Percentiles rank a stretch among this genome's conserved stretches.
phyloP scores from a whole-genome alignment of 1,140 invertebrate species.

The Triops longicaudatus region DNA sequence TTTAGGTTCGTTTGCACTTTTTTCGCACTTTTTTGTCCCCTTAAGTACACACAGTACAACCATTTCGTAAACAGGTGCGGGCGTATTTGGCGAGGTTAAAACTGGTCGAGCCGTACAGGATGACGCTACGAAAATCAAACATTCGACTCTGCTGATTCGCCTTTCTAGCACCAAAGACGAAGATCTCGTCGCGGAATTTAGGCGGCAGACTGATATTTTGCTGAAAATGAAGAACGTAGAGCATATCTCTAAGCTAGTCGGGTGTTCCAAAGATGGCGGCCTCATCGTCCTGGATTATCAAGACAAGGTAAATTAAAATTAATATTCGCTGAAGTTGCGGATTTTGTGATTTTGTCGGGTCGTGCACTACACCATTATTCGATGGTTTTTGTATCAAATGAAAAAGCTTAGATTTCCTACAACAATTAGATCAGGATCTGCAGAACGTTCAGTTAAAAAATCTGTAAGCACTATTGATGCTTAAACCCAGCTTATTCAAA shows the following conservation, averaged over 20 bases:
- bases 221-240: conserved; percentile 63
- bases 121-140: conserved; percentile 18
- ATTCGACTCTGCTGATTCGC: conserved; percentile 20
- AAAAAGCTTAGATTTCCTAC: no score
- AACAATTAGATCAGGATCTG: no score
- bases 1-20: not conserved
- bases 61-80: not conserved
- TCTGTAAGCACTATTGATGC: no score
- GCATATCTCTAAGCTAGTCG: conserved; percentile 66
- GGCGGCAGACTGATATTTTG: conserved; percentile 76
- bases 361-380: no score
- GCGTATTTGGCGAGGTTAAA: not conserved
- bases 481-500: no score
- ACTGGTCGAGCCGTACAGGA: not conserved
- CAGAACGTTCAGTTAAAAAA: no score
- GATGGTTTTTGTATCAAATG: no score
- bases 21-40: not conserved
- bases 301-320: conserved; percentile 83
- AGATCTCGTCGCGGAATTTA: conserved; percentile 65
- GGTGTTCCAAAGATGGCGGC: conserved; percentile 68
- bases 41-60: not conserved
- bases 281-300: conserved; percentile 84
- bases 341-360: no score
- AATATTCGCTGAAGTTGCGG: conserved; percentile 53
- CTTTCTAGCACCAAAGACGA: conserved; percentile 67